Conservation (phyloP, 2,797 vertebrate genomes). For the Ceryle rudis region DNA sequence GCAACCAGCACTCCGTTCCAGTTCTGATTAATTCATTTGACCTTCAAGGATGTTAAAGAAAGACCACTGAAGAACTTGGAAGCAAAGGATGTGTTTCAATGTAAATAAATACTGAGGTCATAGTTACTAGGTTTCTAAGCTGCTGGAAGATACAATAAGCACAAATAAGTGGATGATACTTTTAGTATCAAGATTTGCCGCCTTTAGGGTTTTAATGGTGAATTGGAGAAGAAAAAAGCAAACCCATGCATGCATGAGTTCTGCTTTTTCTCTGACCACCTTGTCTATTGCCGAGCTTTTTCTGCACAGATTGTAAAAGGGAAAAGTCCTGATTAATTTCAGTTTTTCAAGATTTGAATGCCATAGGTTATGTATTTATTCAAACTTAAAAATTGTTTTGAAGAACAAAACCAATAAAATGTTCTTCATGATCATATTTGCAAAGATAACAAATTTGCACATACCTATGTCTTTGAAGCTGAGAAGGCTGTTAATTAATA, state of each 20-base stretch:
- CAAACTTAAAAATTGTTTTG: not conserved
- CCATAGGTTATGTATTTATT: not conserved
- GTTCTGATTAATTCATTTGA: not conserved
- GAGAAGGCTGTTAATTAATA: not conserved
- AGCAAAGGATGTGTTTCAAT: not conserved
- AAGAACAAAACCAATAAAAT: not conserved
- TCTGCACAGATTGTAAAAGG: not conserved
- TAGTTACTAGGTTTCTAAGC: not conserved
- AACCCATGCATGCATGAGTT: not conserved
- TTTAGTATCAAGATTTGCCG: not conserved
- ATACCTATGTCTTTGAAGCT: not conserved
- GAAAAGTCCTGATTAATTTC: not conserved
- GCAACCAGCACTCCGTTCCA: not conserved
- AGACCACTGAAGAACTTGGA: not conserved
- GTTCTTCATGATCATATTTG: not conserved
- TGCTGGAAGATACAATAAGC: not conserved
- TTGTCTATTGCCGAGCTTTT: not conserved
- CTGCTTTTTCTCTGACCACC: not conserved
- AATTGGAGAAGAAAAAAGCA: not conserved
- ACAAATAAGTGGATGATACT: not conserved
- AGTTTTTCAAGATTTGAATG: not conserved
- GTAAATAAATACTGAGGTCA: not conserved
- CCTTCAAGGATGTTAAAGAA: not conserved
- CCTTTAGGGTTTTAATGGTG: not conserved
- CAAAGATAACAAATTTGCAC: not conserved